Evolutionary conservation across 2,797 vertebrate species (phyloP), one percentile per base, ranked within the genome.

Genomic region (Macrochelys suwanniensis): DNA sequence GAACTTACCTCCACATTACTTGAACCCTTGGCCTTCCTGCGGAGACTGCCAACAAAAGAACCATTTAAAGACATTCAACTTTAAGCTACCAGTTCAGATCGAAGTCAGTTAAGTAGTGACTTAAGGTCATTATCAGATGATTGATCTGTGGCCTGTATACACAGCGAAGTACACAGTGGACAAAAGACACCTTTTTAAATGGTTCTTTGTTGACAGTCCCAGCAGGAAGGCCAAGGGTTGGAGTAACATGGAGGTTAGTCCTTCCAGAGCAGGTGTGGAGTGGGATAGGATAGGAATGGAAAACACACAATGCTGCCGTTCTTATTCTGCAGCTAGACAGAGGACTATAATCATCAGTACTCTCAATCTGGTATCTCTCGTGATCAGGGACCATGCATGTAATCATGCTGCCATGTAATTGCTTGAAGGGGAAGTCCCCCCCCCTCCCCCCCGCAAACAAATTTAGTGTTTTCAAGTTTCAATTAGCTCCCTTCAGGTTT

Each of bases 331-430:
- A 88, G 59, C 33, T 54, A 86, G 45, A 81, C 21, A 88, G 33
- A 84, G 89, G 74, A 84, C 5, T 84, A 6, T 0, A 31, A 82
- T 83, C 65, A 80, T 77, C 53, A 42, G 10, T 82, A 87, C 37
- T 91, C n/a, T 59, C 45, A 65, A 42, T 91, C 37, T 90, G 76
- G 95, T 95, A 94, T 92, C 19, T 13, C 19, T 96, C 4, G 12
- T 82, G 78, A 86, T 85, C 89, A 79, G 59, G 93, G n/a, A 76
- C 90, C 85, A 89, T 61, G 78, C 89, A 84, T 96, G 59, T 93
- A 94, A 89, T 94, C 21, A 83, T 80, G 85, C 81, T 95, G 93
- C 96, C 95, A 76, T 90, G 71, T 42, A 87, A 53, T 83, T 95
- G 53, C 85, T 95, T 96, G 84, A 93, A 92, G 79, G 28, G 89